Evolutionary conservation across 1,140 invertebrate genomes (phyloP), one percentile per base, ranked within the genome.

Genomic region (Bactericera cockerelli): DNA sequence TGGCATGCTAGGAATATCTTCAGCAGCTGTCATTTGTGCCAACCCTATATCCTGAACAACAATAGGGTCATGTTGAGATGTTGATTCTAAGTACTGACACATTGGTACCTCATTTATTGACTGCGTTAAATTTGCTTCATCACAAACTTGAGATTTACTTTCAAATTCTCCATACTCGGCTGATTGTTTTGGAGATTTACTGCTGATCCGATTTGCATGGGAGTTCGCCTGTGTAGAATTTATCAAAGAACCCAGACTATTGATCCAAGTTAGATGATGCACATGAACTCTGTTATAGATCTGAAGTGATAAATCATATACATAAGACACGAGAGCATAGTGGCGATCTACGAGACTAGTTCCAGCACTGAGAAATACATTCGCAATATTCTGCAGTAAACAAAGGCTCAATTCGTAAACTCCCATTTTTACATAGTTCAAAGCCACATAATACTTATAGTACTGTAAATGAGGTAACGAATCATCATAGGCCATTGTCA

Each of bases 401-500:
- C 42, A 19, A 10, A 49, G 19, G 19, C n/a, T 16, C 22, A 49
- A 49, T n/a, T 49, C 42, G 19, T 49, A 49, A 19, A n/a, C 22
- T 22, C 42, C 42, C 42, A 49, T 49, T n/a, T 49, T 49, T 4
- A 49, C 42, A 49, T 49, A 49, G 22, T 49, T 49, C 19, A 49
- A 49, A 49, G 42, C 42, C 3, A 49, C 8, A 49, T 49, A 49
- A n/a, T 49, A 49, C 19, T 49, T 49, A n/a, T 49, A 49, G 42
- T 19, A 49, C 19, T 49, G 42, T 49, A 49, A 49, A n/a, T 49
- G 42, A 49, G 42, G 42, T 16, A 49, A 22, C 19, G 42, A 10
- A 22, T 49, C 19, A 49, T 49, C 42, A 49, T 49, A 49, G n/a
- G 42, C 42, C 42, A 49, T 49, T 49, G 42, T 49, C 8, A 49